Evolutionary conservation across 2,797 vertebrate genomes (phyloP).

Genomic region (Myotis planiceps): DNA sequence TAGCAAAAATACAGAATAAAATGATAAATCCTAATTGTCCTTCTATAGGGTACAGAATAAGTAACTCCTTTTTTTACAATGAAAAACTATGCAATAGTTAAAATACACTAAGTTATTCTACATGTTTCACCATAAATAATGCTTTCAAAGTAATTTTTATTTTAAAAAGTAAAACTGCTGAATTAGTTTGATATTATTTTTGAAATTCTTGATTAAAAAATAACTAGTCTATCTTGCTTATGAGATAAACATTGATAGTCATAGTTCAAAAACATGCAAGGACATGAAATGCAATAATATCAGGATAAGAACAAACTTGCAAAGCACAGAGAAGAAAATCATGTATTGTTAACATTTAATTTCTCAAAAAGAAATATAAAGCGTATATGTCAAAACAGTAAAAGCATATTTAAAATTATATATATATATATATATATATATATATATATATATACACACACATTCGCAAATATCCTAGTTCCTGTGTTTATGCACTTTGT

Average conservation of each 20-base stretch:
- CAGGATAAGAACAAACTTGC: neutral
- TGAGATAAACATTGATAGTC: neutral
- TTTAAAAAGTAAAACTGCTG: no score
- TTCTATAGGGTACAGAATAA: no score
- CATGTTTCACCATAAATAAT: no score
- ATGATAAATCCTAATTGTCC: no score
- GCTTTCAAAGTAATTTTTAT: no score
- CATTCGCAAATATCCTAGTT: neutral
- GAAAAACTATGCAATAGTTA: no score
- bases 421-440: no score
- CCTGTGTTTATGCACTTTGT: neutral
- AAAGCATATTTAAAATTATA: neutral
- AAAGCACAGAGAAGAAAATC: neutral
- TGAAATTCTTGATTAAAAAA: neutral
- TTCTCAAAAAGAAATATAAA: neutral
- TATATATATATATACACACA: no score
- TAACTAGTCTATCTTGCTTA: neutral
- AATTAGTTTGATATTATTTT: neutral
- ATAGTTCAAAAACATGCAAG: neutral
- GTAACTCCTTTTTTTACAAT: no score
- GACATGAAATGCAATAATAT: neutral
- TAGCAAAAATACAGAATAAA: no score
- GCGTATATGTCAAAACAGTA: neutral
- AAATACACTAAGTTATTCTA: no score
- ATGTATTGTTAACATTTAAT: neutral